Conservation (phyloP, 2,113 vertebrate species). For the Lophius piscatorius region DNA sequence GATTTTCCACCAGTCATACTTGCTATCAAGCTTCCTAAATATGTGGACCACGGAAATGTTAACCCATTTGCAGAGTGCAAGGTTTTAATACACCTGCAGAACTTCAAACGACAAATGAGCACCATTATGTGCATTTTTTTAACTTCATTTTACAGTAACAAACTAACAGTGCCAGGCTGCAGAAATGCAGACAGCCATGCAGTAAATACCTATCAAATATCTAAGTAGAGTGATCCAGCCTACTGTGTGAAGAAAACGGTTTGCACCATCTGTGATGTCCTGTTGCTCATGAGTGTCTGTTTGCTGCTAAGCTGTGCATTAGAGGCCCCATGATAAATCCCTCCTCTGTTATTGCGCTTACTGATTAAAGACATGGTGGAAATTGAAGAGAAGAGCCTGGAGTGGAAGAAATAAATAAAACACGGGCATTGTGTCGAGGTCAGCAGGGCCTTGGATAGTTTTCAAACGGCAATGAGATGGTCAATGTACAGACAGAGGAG, state of each 20-base stretch:
- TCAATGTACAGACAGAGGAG: constrained; percentile 59
- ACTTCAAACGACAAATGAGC: background rate
- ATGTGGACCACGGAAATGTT: background rate
- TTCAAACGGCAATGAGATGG: constrained; percentile 69
- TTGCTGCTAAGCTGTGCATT: constrained; percentile 45
- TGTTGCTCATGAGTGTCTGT: constrained; percentile 40
- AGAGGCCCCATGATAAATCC: constrained; percentile 44
- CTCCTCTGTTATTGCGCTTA: constrained; percentile 37
- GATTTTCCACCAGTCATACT: constrained; percentile 21
- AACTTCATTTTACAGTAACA: background rate
- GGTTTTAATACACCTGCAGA: constrained; percentile 2
- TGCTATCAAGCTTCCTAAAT: constrained; percentile 16
- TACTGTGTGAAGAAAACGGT: constrained; percentile 15
- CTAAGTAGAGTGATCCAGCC: constrained; percentile 8
- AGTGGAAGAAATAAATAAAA: constrained; percentile 19
- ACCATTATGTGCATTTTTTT: background rate
- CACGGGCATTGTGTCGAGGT: constrained; percentile 55
- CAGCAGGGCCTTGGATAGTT: constrained; percentile 59
- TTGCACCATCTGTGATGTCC: constrained; percentile 44
- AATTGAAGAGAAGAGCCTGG: constrained; percentile 9
- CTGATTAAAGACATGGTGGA: constrained; percentile 48
- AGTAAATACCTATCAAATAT: constrained; percentile 15
- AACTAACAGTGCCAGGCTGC: background rate
- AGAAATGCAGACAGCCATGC: constrained; percentile 6
- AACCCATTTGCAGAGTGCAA: constrained; percentile 33